Evolutionary conservation across 2,113 vertebrate species (phyloP), one percentile per base, ranked within the genome.

Genomic region (Hyperoodon ampullatus): DNA sequence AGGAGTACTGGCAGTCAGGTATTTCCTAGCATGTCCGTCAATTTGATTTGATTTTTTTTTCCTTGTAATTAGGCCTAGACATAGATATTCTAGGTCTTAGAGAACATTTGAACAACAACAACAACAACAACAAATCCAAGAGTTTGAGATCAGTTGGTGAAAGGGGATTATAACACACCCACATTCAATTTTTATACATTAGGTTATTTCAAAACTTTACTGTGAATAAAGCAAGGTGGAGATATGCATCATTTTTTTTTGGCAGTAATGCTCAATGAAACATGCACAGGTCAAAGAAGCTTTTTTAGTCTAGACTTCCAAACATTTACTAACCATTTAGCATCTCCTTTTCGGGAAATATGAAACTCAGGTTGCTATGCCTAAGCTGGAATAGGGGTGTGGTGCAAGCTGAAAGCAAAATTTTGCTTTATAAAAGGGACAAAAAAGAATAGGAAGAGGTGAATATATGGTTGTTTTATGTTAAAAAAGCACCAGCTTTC

Each of bases 361-460:
- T 0, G 0, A 96, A 97, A 95, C 88, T 65, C 55, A 87, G 96
- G 96, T 82, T 91, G 86, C 88, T 94, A 81, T 93, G 94, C 50
- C 35, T 47, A 42, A 65, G 26, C 75, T 97, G 53, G 65, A 97
- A 82, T 77, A 97, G 53, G 92, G 71, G 86, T 96, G 78, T 6
- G 21, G 83, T 88, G 74, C 23, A 18, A 94, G 53, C 58, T 8
- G 89, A 97, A 95, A 96, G 82, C 70, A 0, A 0, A 74, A 66
- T 97, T 97, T 97, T 95, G 71, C 92, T 98, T 88, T 58, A 65
- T 26, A 74, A 63, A 86, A 80, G 24, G 30, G 14, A 95, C 58
- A 94, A 98, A 97, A 98, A 96, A 96, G 90, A 98, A 98, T 63
- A 97, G 96, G 97, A 98, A 91, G 81, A 97, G 97, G 85, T 26